A percentile compares a stretch with the other conserved stretches of the same genome.
phyloP scores from a whole-genome alignment of 1,140 invertebrate genomes.

The Pseudomyrmex flavicornis region DNA sequence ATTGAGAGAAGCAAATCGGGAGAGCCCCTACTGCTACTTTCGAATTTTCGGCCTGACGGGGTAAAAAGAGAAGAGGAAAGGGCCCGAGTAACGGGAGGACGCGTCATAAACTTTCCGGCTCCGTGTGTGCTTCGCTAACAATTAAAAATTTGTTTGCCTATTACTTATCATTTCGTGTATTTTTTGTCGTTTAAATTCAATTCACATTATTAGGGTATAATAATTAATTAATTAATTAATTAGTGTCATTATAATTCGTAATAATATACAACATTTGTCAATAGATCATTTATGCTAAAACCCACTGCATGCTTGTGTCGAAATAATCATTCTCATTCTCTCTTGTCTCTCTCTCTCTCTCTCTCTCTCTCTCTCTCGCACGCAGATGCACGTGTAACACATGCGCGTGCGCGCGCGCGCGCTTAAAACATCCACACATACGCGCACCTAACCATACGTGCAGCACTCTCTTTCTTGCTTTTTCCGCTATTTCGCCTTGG shows the following conservation, averaged over 20 bases:
- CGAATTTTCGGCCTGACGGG: constrained; percentile 5
- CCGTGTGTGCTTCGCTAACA: constrained; percentile 79
- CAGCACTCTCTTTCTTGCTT: constrained; percentile 1
- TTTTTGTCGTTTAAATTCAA: constrained; percentile 83
- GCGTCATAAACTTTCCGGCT: constrained; percentile 28
- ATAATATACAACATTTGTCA: constrained; percentile 86
- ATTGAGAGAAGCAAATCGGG: background rate
- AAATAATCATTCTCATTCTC: constrained; percentile 68
- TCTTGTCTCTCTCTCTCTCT: constrained; percentile 40
- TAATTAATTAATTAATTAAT: constrained; percentile 83
- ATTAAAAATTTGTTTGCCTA: constrained; percentile 83
- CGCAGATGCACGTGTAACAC: background rate
- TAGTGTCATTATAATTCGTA: constrained; percentile 85
- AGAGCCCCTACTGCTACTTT: background rate
- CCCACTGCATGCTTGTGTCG: constrained; percentile 79
- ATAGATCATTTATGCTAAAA: constrained; percentile 85
- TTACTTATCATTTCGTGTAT: constrained; percentile 81
- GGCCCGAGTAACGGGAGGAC: constrained; percentile 27
- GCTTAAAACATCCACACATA: constrained; percentile 23
- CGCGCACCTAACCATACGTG: constrained; percentile 57
- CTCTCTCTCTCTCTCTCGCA: constrained; percentile 28
- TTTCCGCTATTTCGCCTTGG: constrained; percentile 24
- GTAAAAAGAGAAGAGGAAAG: no score
- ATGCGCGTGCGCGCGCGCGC: constrained; percentile 18
- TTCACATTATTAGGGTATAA: constrained; percentile 85